phyloP scores from a whole-genome alignment of 2,113 vertebrate species.

The Hyaena hyaena region DNA sequence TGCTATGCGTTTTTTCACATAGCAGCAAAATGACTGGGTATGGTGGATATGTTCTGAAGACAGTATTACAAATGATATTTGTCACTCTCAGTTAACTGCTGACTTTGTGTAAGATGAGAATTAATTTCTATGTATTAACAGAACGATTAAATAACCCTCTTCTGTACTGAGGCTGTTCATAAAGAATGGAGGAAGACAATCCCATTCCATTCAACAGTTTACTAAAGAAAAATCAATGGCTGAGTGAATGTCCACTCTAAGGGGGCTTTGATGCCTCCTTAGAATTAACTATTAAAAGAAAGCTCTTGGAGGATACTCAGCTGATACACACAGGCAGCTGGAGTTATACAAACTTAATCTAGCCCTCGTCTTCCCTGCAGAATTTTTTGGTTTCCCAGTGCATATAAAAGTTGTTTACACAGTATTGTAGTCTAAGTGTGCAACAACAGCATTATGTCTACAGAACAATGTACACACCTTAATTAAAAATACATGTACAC shows the following conservation, averaged over 20 bases:
- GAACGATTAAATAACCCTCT: slow-evolving; percentile 26
- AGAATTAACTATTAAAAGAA: background rate
- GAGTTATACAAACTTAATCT: background rate
- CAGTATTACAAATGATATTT: background rate
- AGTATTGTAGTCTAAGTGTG: background rate
- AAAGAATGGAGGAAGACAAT: background rate
- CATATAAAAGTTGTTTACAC: background rate
- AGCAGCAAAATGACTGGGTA: background rate
- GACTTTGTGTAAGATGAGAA: background rate
- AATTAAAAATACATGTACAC: background rate
- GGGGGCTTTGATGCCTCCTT: background rate
- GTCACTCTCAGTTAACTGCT: background rate
- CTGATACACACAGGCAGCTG: background rate
- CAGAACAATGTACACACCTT: background rate
- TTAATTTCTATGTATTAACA: background rate
- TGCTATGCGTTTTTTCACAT: background rate
- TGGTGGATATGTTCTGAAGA: background rate
- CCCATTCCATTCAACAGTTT: background rate
- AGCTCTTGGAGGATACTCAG: background rate
- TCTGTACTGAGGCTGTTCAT: background rate
- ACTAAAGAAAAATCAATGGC: slow-evolving; percentile 26
- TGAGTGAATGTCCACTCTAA: background rate
- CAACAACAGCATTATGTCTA: background rate
- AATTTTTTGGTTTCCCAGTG: background rate
- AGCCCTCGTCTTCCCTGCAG: background rate